phyloP scores from a whole-genome alignment of 2,113 vertebrate species.

The Coptodon rendalli region DNA sequence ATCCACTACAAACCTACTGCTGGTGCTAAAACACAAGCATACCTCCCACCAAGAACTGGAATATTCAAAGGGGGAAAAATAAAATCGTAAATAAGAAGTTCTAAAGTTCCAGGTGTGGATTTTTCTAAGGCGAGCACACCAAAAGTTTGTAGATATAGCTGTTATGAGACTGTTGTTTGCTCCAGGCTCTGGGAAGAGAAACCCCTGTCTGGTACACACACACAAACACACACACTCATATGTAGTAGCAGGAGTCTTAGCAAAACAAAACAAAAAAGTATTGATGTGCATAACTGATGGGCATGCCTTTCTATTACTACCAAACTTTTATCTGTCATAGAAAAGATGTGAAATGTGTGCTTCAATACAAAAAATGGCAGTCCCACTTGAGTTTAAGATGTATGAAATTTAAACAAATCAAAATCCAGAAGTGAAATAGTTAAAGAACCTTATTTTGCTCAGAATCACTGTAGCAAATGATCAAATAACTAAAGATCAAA shows the following conservation, averaged over 20 bases:
- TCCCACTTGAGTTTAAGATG: neutral
- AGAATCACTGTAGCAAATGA: neutral
- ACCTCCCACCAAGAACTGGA: neutral
- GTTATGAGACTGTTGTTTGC: slow-evolving; percentile 1
- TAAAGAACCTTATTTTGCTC: neutral
- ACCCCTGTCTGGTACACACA: neutral
- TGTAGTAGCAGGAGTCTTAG: neutral
- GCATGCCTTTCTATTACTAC: neutral
- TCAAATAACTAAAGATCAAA: neutral
- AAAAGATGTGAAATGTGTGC: neutral
- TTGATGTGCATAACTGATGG: neutral
- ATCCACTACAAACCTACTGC: neutral
- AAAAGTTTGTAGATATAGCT: slow-evolving; percentile 4
- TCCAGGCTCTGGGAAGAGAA: neutral
- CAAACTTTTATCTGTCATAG: neutral
- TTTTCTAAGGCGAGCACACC: neutral
- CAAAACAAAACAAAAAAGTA: neutral
- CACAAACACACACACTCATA: neutral
- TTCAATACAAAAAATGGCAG: neutral
- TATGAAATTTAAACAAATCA: neutral
- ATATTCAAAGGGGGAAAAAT: neutral
- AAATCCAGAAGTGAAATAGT: neutral
- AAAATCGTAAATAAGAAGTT: neutral
- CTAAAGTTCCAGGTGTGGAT: neutral
- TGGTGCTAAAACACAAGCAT: neutral